A percentile compares a stretch with the other conserved stretches of the same genome.
Evolutionary conservation across 2,888 invertebrate species (phyloP).

Genomic region (Diarsia mendica): DNA sequence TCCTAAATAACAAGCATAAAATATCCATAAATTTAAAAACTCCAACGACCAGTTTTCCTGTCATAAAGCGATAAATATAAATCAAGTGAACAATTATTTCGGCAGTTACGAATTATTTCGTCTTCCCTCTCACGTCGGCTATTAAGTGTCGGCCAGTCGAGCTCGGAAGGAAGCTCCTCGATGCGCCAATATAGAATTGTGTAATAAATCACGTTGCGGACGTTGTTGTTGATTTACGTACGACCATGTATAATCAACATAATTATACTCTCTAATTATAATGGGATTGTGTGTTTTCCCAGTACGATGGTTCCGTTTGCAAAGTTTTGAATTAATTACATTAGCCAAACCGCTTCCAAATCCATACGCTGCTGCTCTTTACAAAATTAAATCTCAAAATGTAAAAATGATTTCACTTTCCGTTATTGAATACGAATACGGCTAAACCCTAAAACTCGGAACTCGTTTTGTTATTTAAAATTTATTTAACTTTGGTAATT

Average conservation of each 20-base stretch:
- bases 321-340: conserved; percentile 53
- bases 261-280: conserved; percentile 61
- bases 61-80: conserved; percentile 80
- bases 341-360: conserved; percentile 50
- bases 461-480: conserved; percentile 68
- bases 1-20: conserved; percentile 75
- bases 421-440: conserved; percentile 62
- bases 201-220: conserved; percentile 78
- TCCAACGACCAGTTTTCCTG: conserved; percentile 76
- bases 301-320: conserved; percentile 42
- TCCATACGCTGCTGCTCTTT: conserved; percentile 45
- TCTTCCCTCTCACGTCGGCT: conserved; percentile 77
- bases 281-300: conserved; percentile 49
- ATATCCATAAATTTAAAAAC: conserved; percentile 79
- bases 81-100: conserved; percentile 79
- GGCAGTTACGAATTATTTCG: conserved; percentile 79
- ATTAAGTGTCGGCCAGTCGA: conserved; percentile 77
- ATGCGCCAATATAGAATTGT: conserved; percentile 79
- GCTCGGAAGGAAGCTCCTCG: conserved; percentile 78
- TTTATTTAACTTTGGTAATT: conserved; percentile 74
- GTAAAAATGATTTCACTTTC: conserved; percentile 55
- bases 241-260: conserved; percentile 71
- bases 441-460: conserved; percentile 42
- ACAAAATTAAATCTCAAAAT: conserved; percentile 53
- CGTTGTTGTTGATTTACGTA: conserved; percentile 79